Conservation (phyloP, 2,797 vertebrate genomes). For the Rhabdomys pumilio region DNA sequence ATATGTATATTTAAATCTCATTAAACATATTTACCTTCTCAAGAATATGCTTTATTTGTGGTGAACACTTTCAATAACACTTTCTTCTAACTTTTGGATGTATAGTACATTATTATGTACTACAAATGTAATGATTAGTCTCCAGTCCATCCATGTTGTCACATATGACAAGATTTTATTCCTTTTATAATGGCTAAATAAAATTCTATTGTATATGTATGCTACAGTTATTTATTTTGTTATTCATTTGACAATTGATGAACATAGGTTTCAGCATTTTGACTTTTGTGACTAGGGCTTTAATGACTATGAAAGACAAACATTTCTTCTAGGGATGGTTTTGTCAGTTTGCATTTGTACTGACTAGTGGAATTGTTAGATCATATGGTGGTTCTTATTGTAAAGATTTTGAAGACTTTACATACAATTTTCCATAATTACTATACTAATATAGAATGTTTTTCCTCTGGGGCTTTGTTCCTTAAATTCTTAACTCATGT, state of each 20-base stretch:
- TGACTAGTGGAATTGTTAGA: not conserved
- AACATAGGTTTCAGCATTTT: not conserved
- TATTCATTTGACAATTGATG: not conserved
- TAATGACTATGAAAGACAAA: not conserved
- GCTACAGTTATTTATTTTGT: not conserved
- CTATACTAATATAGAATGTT: not conserved
- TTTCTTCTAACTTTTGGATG: not conserved
- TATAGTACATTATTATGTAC: not conserved
- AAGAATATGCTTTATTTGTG: not conserved
- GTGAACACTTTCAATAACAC: not conserved
- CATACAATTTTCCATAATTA: not conserved
- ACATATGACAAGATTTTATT: not conserved
- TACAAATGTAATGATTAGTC: not conserved
- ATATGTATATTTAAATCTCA: constrained; percentile 1
- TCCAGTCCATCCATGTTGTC: not conserved
- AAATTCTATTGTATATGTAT: not conserved
- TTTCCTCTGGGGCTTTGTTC: not conserved
- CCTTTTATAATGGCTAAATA: not conserved
- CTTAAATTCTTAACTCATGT: not conserved
- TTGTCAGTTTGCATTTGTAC: not conserved
- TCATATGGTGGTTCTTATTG: not conserved
- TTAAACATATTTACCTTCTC: not conserved
- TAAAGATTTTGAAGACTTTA: not conserved
- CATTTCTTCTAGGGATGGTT: not conserved
- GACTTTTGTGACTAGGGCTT: not conserved